Conservation (phyloP, 2,113 vertebrate species). For the Callionymus lyra region DNA sequence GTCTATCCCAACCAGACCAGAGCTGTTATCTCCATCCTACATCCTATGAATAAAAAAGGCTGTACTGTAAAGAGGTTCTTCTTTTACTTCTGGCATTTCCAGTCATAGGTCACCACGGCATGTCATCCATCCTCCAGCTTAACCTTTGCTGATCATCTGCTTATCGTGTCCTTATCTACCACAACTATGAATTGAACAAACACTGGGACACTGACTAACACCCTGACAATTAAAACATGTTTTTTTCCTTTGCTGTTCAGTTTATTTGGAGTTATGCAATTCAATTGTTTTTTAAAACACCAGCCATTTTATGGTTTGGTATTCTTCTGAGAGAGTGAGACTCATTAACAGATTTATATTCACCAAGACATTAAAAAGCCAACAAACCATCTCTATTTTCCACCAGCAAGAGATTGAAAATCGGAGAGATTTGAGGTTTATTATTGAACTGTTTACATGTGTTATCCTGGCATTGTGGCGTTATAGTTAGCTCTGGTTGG, state of each 20-base stretch:
- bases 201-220: too few relatives aligned
- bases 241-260: conserved; percentile 12
- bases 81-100: too few relatives aligned
- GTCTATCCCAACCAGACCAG: too few relatives aligned
- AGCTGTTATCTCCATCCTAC: too few relatives aligned
- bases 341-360: conserved; percentile 62
- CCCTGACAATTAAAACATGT: conserved; percentile 18
- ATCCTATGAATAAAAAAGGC: too few relatives aligned
- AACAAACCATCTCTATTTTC: conserved; percentile 52
- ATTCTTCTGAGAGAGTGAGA: conserved; percentile 46
- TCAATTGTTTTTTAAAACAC: conserved; percentile 45
- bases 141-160: too few relatives aligned
- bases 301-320: conserved; percentile 58
- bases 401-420: conserved; percentile 27
- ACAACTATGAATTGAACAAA: too few relatives aligned
- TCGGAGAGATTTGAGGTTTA: conserved; percentile 34
- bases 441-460: conserved; percentile 59
- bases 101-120: too few relatives aligned
- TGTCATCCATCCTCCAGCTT: too few relatives aligned
- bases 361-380: conserved; percentile 37
- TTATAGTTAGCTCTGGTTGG: conserved; percentile 46
- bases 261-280: conserved; percentile 50
- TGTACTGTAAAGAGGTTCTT: too few relatives aligned
- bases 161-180: too few relatives aligned
- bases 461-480: conserved; percentile 49